Evolutionary conservation across 2,797 vertebrate genomes (phyloP), one percentile per base, ranked within the genome.

Genomic region (Varecia variegata): DNA sequence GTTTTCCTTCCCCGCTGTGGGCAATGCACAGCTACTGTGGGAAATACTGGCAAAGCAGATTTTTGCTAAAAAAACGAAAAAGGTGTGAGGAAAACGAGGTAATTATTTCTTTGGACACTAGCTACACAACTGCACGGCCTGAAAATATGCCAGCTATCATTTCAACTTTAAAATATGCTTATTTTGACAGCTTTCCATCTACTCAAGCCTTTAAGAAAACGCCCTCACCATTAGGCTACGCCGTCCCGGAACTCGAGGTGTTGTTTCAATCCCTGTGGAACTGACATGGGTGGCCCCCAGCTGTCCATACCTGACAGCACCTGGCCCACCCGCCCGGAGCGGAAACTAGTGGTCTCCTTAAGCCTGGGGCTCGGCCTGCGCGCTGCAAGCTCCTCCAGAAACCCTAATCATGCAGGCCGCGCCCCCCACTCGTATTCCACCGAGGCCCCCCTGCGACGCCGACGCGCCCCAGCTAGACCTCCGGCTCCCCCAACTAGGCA

Each of bases 111-210:
- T 84, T 79, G 32, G 54, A 60, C 65, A 88, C 56, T 52, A 73
- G 27, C 30, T 73, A 90, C 82, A 81, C 30, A 94, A 90, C 54
- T 45, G 65, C 62, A 71, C 18, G 3, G 30, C 18, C 86, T 74
- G 40, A 67, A 95, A 94, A 94, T 27, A 60, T 47, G 47, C 50
- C 90, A 92, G 70, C 71, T 84, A 93, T 92, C 89, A 65, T 56
- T 80, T 71, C 86, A 88, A 90, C 93, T 95, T 93, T 73, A 95
- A 96, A 95, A 88, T 62, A 70, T 32, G 70, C 89, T 93, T 92
- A 47, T 95, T 96, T 92, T 96, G 96, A 97, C 97, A 97, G 93
- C 68, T 95, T 95, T 89, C 79, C 88, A 60, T 62, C 73, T 85
- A 73, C 43, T 21, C 93, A 23, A 40, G 68, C 45, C 91, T 90